Evolutionary conservation across 2,113 vertebrate genomes (phyloP).

Genomic region (Drymodes brunneopygia): DNA sequence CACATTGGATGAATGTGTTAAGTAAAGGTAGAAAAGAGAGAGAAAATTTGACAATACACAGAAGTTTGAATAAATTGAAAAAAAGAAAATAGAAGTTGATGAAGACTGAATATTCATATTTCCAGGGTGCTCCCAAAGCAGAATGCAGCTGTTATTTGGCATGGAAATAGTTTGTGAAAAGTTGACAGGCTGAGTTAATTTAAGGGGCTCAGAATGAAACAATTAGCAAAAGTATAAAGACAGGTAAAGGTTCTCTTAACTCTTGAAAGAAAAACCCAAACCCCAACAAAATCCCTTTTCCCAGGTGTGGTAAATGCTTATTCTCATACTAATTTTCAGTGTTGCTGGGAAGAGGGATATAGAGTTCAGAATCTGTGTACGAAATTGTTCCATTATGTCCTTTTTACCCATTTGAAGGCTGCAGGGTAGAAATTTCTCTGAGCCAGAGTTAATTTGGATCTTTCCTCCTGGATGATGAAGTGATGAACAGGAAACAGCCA

Average conservation of each 20-base stretch:
- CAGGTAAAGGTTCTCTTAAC: background rate
- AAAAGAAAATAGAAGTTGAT: background rate
- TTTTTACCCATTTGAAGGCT: background rate
- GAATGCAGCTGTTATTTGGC: background rate
- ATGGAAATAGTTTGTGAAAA: background rate
- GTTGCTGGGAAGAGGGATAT: background rate
- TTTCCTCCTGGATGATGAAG: background rate
- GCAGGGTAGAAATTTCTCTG: background rate
- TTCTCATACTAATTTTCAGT: background rate
- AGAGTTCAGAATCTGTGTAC: background rate
- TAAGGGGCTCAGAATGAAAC: background rate
- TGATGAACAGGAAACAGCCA: background rate
- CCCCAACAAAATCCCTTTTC: background rate
- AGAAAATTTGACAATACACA: background rate
- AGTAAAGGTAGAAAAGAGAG: background rate
- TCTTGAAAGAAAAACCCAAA: background rate
- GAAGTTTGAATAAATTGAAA: background rate
- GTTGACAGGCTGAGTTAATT: background rate
- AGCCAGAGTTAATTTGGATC: background rate
- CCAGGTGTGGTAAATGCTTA: background rate
- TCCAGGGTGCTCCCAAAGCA: background rate
- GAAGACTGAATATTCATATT: background rate
- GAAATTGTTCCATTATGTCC: background rate
- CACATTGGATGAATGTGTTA: background rate
- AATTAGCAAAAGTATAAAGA: background rate